These are phyloP conservation scores for Synergus itoensis DNA, from an alignment of 2,888 invertebrate species.

Conservation along the genomic window DNA sequence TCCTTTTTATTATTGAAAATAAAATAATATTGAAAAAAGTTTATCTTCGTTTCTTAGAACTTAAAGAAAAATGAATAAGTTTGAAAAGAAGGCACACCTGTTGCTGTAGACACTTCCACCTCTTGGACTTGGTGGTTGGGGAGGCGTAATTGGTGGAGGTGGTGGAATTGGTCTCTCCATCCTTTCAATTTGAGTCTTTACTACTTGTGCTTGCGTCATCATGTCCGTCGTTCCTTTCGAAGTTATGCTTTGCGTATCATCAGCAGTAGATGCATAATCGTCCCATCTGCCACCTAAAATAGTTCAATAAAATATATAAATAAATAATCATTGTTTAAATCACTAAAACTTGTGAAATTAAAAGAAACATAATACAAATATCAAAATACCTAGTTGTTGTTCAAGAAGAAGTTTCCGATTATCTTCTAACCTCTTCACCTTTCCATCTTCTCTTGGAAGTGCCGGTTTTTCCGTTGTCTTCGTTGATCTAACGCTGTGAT, in stretches of 20 bases:
- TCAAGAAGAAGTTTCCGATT: constrained; percentile 91
- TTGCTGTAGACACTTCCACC: constrained; percentile 78
- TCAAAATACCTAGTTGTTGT: constrained; percentile 84
- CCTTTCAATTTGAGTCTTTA: constrained; percentile 80
- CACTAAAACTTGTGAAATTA: neutral
- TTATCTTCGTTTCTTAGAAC: neutral
- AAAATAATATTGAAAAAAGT: neutral
- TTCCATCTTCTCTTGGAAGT: constrained; percentile 81
- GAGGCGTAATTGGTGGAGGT: constrained; percentile 81
- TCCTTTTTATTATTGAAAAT: neutral
- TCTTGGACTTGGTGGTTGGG: constrained; percentile 77
- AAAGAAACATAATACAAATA: neutral
- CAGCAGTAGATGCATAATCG: constrained; percentile 75
- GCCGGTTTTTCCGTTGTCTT: constrained; percentile 85
- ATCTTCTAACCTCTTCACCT: constrained; percentile 90
- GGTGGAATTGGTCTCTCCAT: constrained; percentile 80
- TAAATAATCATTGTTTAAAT: neutral
- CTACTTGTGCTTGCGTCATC: constrained; percentile 77
- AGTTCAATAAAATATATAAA: neutral
- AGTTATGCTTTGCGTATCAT: constrained; percentile 75
- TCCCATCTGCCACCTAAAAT: constrained; percentile 74
- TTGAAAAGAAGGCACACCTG: constrained; percentile 65
- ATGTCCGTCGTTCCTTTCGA: constrained; percentile 76
- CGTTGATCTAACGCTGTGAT: constrained; percentile 90
- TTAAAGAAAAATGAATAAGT: neutral